Evolutionary conservation across 1,140 invertebrate genomes (phyloP), one percentile per base, ranked within the genome.

Genomic region (Caenorhabditis tropicalis): DNA sequence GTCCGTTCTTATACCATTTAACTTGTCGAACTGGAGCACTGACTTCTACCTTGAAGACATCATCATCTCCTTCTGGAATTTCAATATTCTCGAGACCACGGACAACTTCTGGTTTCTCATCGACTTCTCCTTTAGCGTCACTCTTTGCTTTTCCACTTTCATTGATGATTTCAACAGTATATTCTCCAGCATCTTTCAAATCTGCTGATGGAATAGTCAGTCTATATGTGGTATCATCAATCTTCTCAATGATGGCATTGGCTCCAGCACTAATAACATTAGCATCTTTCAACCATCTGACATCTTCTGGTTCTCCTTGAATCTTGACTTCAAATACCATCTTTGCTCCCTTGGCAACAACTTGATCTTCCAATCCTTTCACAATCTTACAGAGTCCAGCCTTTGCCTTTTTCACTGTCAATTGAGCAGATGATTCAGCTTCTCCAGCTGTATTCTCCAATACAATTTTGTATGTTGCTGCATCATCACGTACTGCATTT

Each of bases 401-500:
- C 31, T 85, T 79, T 10, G 74, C 91, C 33, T 92, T 91, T 70
- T 48, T 83, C 21, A 90, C 89, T 24, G 82, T 89, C 3, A 90
- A 81, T 15, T 89, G 90, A 48, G 90, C 89, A 46, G 90, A 87
- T 48, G 87, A 87, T 27, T 79, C 85, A 27, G 82, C 85, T 39
- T 74, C 58, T n/a, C 89, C 89, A 24, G 88, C 87, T 15, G 79
- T 49, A 33, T 90, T 90, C 0, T 83, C 86, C 9, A 88, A 88
- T 39, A 89, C 88, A 9, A 90, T 85, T 7, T 95, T 95, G 91
- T 96, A 97, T 21, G 95, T 95, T 33, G 96, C 96, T 89, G 95
- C 95, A 90, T 97, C 96, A n/a, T 94, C 93, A 9, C 95, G 94
- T 60, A 93, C 93, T 27, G 94, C 94, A 74, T 93, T 92, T 36